A percentile compares a stretch with the other conserved stretches of the same genome.
phyloP scores from a whole-genome alignment of 1,140 invertebrate species.

The Drosophila varians region DNA sequence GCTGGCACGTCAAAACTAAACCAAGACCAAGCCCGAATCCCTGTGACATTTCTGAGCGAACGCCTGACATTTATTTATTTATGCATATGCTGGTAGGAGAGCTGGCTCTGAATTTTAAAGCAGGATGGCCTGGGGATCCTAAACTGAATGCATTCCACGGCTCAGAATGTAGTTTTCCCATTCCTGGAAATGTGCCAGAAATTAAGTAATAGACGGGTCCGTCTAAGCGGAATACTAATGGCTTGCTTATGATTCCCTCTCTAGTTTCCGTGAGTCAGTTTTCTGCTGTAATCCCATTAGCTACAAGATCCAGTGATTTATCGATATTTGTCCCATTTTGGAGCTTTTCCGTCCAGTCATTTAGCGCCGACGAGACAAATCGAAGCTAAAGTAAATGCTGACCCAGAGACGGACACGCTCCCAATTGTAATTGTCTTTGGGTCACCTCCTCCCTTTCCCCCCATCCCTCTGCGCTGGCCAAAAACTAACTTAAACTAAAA shows the following conservation, averaged over 20 bases:
- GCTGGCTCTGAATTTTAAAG: constrained; percentile 47
- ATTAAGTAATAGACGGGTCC: constrained; percentile 22
- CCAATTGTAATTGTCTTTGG: constrained; percentile 43
- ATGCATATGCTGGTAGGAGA: constrained; percentile 10
- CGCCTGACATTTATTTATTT: constrained; percentile 30
- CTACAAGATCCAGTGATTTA: constrained; percentile 25
- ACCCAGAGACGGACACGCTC: constrained; percentile 49
- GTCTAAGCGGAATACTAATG: constrained; percentile 15
- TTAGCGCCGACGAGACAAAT: constrained; percentile 32
- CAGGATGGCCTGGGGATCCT: constrained; percentile 1
- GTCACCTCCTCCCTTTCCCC: constrained; percentile 10
- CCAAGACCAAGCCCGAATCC: constrained; percentile 13
- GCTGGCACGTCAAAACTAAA: constrained; percentile 10
- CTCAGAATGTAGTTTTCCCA: too few relatives aligned
- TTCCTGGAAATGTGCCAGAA: constrained; percentile 21
- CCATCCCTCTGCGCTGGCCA: not conserved
- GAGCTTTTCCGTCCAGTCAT: constrained; percentile 36
- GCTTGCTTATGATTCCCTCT: not conserved
- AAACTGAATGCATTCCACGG: constrained; percentile 2
- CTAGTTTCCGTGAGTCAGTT: not conserved
- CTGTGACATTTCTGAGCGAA: constrained; percentile 27
- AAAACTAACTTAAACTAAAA: constrained; percentile 15
- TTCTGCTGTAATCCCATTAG: constrained; percentile 13
- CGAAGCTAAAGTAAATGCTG: constrained; percentile 21
- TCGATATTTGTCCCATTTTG: constrained; percentile 27